Base-by-base conservation (phyloP, 2,113 vertebrate genomes). In the Merops nubicus region DNA sequence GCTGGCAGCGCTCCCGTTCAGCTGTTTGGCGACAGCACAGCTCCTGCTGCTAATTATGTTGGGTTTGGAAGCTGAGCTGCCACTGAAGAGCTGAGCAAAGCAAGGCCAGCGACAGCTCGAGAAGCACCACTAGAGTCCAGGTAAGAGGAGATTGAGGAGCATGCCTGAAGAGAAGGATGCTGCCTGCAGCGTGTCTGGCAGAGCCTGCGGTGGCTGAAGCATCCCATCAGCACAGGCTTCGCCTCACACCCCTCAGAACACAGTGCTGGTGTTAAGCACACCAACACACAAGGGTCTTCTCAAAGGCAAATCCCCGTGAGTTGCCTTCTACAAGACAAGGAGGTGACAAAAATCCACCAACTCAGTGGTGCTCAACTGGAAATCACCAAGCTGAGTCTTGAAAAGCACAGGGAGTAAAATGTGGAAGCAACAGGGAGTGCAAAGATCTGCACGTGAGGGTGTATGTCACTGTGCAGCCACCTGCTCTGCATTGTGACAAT, bases 1-100 rank as follows among this genome's bases (percentile, higher is more conserved):
- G 76, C 95, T 97, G 95, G 96, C 92, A 87, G 28, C 0, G 3
- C 92, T 95, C 83, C 93, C 34, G 6, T 48, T 94, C 96, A 94
- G 96, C 96, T 96, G 95, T 60, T 91, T 87, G 91, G 86, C 62
- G 0, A n/a, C 7, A 77, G 65, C 5, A 4, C 83, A 67, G 68
- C 1, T 91, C 88, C 90, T 36, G 76, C 31, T 70, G 63, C 78
- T 54, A 2, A 15, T 64, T 48, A 33, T 50, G 19, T 31, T 47
- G 45, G 45, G 11, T n/a, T 34, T 22, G 25, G 8, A 78, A 91
- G 75, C 63, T 40, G 80, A 77, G 53, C 76, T 51, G 34, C 10
- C 17, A 28, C 21, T 8, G 17, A 83, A 29, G 8, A 79, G 65
- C 36, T 1, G 0, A 73, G 63, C 38, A 38, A 42, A 70, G 77